Conservation (phyloP, 2,888 invertebrate genomes). For the Saturnia japonica region DNA sequence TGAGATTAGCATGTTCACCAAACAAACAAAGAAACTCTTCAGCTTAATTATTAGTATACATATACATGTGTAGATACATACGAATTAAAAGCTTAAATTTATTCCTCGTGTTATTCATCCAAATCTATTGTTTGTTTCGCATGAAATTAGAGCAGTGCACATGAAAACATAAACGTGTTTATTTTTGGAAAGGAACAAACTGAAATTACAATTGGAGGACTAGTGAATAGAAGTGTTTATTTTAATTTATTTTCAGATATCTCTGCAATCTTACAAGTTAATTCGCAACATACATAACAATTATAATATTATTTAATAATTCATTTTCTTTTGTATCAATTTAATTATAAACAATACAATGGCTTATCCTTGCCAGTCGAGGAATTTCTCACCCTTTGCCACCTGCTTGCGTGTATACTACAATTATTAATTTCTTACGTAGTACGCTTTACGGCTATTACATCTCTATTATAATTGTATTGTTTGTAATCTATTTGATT, state of each 20-base stretch:
- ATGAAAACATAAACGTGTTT: background rate
- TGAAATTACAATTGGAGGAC: too few relatives aligned
- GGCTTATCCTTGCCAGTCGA: background rate
- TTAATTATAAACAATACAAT: background rate
- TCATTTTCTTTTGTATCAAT: background rate
- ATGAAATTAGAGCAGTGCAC: background rate
- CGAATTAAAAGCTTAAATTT: background rate
- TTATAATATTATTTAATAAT: background rate
- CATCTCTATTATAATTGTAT: background rate
- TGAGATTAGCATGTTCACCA: too few relatives aligned
- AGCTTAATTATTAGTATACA: too few relatives aligned
- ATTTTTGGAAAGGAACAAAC: background rate
- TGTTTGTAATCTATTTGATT: background rate
- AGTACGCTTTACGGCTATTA: background rate
- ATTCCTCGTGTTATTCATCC: background rate
- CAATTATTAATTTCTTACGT: background rate
- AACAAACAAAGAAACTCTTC: too few relatives aligned
- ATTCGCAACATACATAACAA: background rate
- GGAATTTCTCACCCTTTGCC: background rate
- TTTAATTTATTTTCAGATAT: background rate
- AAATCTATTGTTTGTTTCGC: background rate
- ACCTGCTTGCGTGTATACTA: constrained; percentile 1
- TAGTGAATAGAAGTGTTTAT: background rate
- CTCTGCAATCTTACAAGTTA: background rate
- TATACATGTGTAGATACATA: too few relatives aligned